Evolutionary conservation across 2,888 invertebrate species (phyloP).

Genomic region (Acrobasis consociella): DNA sequence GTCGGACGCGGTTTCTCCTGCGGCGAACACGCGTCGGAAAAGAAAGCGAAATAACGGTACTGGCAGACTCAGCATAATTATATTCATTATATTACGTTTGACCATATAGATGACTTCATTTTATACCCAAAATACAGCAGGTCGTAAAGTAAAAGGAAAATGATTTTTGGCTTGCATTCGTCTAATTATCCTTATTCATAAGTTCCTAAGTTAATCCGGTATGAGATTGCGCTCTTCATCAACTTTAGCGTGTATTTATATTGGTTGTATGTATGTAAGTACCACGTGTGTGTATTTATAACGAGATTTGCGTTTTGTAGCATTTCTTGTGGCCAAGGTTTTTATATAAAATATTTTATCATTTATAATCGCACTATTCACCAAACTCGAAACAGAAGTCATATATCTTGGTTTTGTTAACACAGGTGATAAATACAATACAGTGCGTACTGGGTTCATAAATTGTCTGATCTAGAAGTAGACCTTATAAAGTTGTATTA

Average conservation of each 20-base stretch:
- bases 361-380: not conserved
- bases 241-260: no score
- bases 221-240: no score
- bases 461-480: not conserved
- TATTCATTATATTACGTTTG: conserved; percentile 38
- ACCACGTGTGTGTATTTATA: no score
- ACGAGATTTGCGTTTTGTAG: no score
- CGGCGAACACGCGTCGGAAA: conserved; percentile 50
- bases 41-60: conserved; percentile 76
- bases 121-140: not conserved
- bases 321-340: no score
- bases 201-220: no score
- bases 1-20: conserved; percentile 49
- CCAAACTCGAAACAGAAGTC: not conserved
- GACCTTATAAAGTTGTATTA: no score
- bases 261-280: no score
- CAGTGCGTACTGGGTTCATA: not conserved
- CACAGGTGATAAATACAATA: not conserved
- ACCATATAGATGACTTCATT: conserved; percentile 26
- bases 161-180: not conserved
- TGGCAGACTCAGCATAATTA: conserved; percentile 51
- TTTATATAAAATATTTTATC: no score
- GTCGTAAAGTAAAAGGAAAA: not conserved
- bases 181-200: no score
- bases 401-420: not conserved